Percentiles rank a stretch among this genome's conserved stretches.
phyloP scores from a whole-genome alignment of 1,140 invertebrate species.

The Babylonia areolata region DNA sequence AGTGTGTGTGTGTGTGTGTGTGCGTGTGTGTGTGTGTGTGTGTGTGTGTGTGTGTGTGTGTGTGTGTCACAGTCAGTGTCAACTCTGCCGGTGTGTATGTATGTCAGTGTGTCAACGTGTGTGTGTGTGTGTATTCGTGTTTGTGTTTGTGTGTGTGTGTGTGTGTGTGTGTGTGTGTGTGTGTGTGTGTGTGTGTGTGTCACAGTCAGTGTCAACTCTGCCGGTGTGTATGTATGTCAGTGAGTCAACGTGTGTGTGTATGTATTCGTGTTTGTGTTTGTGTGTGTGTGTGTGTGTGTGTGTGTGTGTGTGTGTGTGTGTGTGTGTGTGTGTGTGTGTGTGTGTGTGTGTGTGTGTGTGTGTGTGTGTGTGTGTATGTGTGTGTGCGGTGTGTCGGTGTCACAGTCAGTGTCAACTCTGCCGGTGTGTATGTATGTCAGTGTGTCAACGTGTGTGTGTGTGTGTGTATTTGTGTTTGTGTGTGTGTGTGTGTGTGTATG shows the following conservation, averaged over 20 bases:
- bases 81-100: not conserved
- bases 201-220: not conserved
- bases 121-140: not conserved
- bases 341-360: not conserved
- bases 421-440: too few relatives aligned
- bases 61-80: too few relatives aligned
- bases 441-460: too few relatives aligned
- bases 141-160: constrained; percentile 4
- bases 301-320: constrained; percentile 7
- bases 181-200: not conserved
- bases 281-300: not conserved
- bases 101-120: not conserved
- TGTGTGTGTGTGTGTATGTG: not conserved
- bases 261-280: not conserved
- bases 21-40: constrained; percentile 12
- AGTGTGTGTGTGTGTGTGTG: not conserved
- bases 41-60: constrained; percentile 23
- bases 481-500: too few relatives aligned
- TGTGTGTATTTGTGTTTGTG: too few relatives aligned
- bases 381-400: too few relatives aligned
- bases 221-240: not conserved
- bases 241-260: not conserved
- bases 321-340: constrained; percentile 3
- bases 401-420: too few relatives aligned
- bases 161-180: constrained; percentile 21